Evolutionary conservation across 2,888 invertebrate species (phyloP), one percentile per base, ranked within the genome.

Genomic region (Meghimatium bilineatum): DNA sequence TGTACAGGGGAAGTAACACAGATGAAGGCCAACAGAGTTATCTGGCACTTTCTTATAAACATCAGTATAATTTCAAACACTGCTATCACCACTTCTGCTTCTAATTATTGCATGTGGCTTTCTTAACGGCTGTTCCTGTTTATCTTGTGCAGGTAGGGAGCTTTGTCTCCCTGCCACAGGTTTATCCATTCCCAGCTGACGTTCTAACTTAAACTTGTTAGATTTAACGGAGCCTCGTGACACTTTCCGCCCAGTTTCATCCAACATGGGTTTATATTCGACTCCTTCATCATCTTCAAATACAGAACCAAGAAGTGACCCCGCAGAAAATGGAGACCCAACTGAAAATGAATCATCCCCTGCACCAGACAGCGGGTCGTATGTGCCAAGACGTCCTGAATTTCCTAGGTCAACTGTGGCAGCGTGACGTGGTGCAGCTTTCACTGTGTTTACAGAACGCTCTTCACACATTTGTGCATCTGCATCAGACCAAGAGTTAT

Each of bases 401-500:
- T 71, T 63, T n/a, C 81, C 83, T 34, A 85, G 49, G 75, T 86
- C 86, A 23, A 86, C 49, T 1, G 86, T 85, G 52, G 60, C 67
- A 26, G 83, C 80, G 36, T 85, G 83, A 72, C 81, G 83, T 26
- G 69, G 49, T 2, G 72, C n/a, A 20, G 38, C 80, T 69, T 80
- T 80, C 14, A 29, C 29, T n/a, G 44, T 14, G 44, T 74, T n/a
- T 3, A 66, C 20, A 26, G 74, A n/a, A 6, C 86, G 76, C 34
- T 84, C 67, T 26, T 32, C n/a, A n/a, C 72, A 63, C 23, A 85
- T 63, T 77, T 85, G 79, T 1, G 83, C 63, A 20, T 83, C 69
- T 23, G 69, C 32, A 0, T 86, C 86, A 2, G 78, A 82, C 86
- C 86, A 86, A 0, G 86, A 86, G 26, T 44, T 72, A 5, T 77